Conservation (phyloP, 2,888 invertebrate genomes). For the Fabriciana adippe region DNA sequence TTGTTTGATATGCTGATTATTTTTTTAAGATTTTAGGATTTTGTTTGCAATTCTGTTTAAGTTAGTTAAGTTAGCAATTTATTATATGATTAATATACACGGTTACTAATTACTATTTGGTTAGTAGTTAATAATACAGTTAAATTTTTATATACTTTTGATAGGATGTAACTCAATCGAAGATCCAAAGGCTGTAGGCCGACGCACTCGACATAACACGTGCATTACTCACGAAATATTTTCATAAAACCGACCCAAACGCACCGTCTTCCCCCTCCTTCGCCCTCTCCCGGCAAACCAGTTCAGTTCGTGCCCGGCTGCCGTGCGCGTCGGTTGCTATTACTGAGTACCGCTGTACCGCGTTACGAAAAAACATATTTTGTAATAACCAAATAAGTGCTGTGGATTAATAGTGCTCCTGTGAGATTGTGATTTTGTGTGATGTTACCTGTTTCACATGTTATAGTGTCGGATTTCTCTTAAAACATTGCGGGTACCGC, state of each 20-base stretch:
- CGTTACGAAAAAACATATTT: constrained; percentile 76
- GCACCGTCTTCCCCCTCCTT: constrained; percentile 60
- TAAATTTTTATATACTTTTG: constrained; percentile 21
- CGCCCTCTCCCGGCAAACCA: constrained; percentile 65
- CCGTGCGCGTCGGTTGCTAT: constrained; percentile 70
- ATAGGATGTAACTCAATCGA: constrained; percentile 57
- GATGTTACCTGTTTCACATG: constrained; percentile 71
- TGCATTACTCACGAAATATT: constrained; percentile 83
- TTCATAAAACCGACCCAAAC: constrained; percentile 81
- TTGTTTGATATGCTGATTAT: too few relatives aligned
- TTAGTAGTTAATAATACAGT: background rate
- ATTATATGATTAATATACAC: too few relatives aligned
- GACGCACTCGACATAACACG: constrained; percentile 81
- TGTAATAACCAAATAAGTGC: constrained; percentile 74
- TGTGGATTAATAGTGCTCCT: constrained; percentile 75
- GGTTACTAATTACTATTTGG: too few relatives aligned
- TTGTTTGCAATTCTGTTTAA: too few relatives aligned
- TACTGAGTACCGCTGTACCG: constrained; percentile 57
- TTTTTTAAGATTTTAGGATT: too few relatives aligned
- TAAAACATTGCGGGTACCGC: constrained; percentile 71
- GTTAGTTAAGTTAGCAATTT: too few relatives aligned
- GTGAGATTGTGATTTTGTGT: constrained; percentile 78
- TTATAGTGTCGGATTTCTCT: constrained; percentile 74
- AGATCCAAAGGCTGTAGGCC: constrained; percentile 75
- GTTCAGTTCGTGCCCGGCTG: constrained; percentile 80